phyloP scores from a whole-genome alignment of 2,888 invertebrate genomes.

The Nineta flava region DNA sequence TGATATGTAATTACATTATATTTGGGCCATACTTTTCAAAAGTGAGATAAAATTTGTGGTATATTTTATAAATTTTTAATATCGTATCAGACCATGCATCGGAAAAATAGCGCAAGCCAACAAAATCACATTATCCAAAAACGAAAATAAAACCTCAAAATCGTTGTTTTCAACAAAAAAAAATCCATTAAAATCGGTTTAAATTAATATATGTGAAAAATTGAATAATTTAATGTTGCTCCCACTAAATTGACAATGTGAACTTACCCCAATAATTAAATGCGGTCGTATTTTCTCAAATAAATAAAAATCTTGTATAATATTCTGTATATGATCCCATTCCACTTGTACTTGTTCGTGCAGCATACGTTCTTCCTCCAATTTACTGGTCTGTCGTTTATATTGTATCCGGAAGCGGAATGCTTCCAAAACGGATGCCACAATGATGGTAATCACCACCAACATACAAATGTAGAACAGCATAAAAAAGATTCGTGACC shows the following conservation, averaged over 20 bases:
- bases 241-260: neutral
- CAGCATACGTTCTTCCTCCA: constrained; percentile 61
- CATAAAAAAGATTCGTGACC: constrained; percentile 76
- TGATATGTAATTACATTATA: too few species aligned
- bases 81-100: too few species aligned
- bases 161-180: too few species aligned
- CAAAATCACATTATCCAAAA: too few species aligned
- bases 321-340: constrained; percentile 47
- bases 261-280: constrained; percentile 20
- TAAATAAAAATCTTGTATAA: constrained; percentile 34
- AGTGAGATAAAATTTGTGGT: too few species aligned
- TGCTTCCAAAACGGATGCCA: constrained; percentile 76
- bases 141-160: constrained; percentile 1
- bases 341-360: constrained; percentile 58
- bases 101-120: too few species aligned
- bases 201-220: neutral
- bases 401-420: constrained; percentile 80
- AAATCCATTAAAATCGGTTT: too few species aligned
- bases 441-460: constrained; percentile 81
- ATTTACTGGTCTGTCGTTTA: constrained; percentile 61
- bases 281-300: constrained; percentile 32
- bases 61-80: too few species aligned
- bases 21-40: too few species aligned
- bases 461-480: constrained; percentile 75
- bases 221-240: neutral